Base-by-base conservation (phyloP, 2,888 invertebrate genomes). In the Acanthoscelides obtectus region DNA sequence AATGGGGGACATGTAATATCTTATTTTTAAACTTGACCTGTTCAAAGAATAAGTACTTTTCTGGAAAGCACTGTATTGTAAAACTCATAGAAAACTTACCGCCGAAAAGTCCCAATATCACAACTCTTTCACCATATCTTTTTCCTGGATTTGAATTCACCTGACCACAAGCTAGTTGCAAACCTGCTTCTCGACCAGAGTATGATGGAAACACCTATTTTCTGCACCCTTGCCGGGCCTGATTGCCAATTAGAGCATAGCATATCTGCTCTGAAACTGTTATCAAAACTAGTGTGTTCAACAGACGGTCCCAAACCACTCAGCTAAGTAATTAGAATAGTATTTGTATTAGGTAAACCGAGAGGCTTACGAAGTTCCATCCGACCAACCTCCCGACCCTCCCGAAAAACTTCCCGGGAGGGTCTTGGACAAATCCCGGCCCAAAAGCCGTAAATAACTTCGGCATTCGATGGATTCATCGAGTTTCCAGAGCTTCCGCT, bases 341-440 rank as follows among this genome's bases (percentile, higher is more conserved):
- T 67, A 20, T 67, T 67, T 67, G 22, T 67, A 67, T 22, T 67
- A 67, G 67, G 67, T 67, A 67, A 67, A 67, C 67, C 67, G 22
- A 67, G 3, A 22, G 22, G 67, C 67, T 67, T 67, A 67, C 22
- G 67, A 67, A 67, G 22, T 67, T 67, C 22, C 45, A 12, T 67
- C 22, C 45, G 6, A 45, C 12, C 45, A 45, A 45, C 45, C 45
- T 45, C 45, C 45, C 45, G 5, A 45, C 6, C 45, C 8, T 45
- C 1, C 45, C 45, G 45, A 45, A 45, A 45, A 45, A 45, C 45
- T 45, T 45, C 45, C 5, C 45, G 45, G 45, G 12, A 45, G 45
- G 45, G 45, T 45, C 45, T 45, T 12, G 17, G 45, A 45, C 45
- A 45, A 45, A 45, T 45, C 45, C 45, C 12, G 6, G 45, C 45